These are phyloP conservation scores for Chaetodon auriga DNA, from an alignment of 2,113 vertebrate species.

Conservation along the genomic window DNA sequence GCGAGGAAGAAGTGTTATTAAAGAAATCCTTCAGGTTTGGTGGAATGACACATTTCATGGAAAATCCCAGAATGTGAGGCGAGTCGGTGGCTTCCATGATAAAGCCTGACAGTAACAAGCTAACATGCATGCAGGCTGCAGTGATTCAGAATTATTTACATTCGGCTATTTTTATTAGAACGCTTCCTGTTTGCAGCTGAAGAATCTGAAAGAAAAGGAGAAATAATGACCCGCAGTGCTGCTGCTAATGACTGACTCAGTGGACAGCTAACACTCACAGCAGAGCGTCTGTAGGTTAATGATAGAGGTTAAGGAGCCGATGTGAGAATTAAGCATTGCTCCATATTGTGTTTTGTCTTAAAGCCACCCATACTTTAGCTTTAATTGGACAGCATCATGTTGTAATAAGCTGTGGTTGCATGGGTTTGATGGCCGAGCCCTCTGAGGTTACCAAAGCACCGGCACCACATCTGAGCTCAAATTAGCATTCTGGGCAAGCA, in stretches of 20 bases:
- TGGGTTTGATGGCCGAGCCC: conserved; percentile 69
- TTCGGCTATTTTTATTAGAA: neutral
- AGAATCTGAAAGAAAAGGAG: neutral
- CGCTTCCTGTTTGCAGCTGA: neutral
- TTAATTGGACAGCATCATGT: conserved; percentile 68
- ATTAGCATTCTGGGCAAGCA: conserved; percentile 83
- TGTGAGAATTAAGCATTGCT: conserved; percentile 23
- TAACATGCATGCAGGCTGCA: neutral
- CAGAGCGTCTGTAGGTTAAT: conserved; percentile 45
- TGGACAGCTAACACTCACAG: neutral
- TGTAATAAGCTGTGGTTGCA: conserved; percentile 67
- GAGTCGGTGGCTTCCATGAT: neutral
- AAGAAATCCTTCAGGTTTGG: conserved; percentile 36
- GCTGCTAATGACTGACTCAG: conserved; percentile 14
- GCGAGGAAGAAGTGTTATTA: conserved; percentile 36
- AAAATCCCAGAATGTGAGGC: neutral
- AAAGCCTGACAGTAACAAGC: neutral
- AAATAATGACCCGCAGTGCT: neutral
- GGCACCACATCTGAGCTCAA: conserved; percentile 73
- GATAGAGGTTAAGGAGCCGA: conserved; percentile 42
- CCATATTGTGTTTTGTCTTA: conserved; percentile 48
- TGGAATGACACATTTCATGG: conserved; percentile 2
- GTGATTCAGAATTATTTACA: neutral
- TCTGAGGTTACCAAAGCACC: conserved; percentile 73
- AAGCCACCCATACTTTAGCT: conserved; percentile 58